These are phyloP conservation scores for Saccostrea echinata DNA, from an alignment of 1,140 invertebrate genomes.

Conservation along the genomic window DNA sequence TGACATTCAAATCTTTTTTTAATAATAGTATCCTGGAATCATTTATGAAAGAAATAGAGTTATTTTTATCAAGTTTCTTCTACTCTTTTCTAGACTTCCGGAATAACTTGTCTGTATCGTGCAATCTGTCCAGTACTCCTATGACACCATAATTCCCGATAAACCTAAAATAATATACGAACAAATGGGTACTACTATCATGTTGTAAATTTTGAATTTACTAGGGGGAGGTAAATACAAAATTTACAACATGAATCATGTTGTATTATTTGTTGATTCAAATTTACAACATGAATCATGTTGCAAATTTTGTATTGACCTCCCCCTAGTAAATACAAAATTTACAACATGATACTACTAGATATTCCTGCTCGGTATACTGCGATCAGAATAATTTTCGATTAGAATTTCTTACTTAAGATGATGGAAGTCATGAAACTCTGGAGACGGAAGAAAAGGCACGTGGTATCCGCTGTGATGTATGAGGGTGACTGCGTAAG, in stretches of 20 bases:
- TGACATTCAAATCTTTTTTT: too few relatives aligned
- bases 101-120: slow-evolving; percentile 87
- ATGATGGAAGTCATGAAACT: slow-evolving; percentile 95
- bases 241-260: too few relatives aligned
- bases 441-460: slow-evolving; percentile 91
- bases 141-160: slow-evolving; percentile 89
- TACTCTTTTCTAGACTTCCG: slow-evolving; percentile 47
- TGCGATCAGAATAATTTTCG: too few relatives aligned
- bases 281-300: not conserved
- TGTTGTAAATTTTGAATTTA: too few relatives aligned
- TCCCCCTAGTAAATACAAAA: too few relatives aligned
- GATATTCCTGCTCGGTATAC: too few relatives aligned
- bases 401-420: slow-evolving; percentile 82
- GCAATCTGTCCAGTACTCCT: slow-evolving; percentile 90
- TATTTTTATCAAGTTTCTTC: slow-evolving; percentile 54
- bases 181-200: not conserved
- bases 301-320: slow-evolving; percentile 76
- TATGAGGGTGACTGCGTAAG: slow-evolving; percentile 89
- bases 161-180: slow-evolving; percentile 64
- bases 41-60: slow-evolving; percentile 54
- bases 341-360: too few relatives aligned
- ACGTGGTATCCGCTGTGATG: slow-evolving; percentile 94
- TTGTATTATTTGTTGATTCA: not conserved
- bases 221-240: too few relatives aligned
- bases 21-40: not conserved